A percentile compares a stretch with the other conserved stretches of the same genome.
phyloP scores from a whole-genome alignment of 1,140 invertebrate genomes.

The Diploscapter pachys region DNA sequence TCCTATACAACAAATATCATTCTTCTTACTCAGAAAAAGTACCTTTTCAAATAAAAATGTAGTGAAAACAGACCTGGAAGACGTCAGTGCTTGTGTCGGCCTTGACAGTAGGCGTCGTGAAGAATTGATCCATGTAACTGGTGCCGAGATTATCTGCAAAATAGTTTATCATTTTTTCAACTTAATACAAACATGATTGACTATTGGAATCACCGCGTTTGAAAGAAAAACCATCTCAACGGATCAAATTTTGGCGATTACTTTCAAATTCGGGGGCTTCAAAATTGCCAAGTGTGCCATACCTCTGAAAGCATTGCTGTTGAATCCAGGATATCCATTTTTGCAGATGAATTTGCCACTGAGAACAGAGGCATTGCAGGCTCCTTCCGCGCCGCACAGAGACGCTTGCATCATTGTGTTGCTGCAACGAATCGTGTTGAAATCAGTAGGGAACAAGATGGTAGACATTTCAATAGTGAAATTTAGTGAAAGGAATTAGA shows the following conservation, averaged over 20 bases:
- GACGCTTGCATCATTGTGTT: constrained; percentile 3
- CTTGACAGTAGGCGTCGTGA: constrained; percentile 33
- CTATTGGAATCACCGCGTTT: no score
- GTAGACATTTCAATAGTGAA: no score
- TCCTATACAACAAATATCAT: constrained; percentile 63
- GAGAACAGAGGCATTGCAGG: constrained; percentile 7
- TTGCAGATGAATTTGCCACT: constrained; percentile 34
- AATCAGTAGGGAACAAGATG: not conserved
- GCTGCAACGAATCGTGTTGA: constrained; percentile 4
- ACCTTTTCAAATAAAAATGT: constrained; percentile 78
- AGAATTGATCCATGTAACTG: constrained; percentile 39
- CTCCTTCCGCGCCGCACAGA: constrained; percentile 6
- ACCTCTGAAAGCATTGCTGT: constrained; percentile 45
- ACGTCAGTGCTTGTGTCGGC: constrained; percentile 44
- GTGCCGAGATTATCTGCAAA: constrained; percentile 50
- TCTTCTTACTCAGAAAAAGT: not conserved
- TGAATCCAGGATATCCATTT: constrained; percentile 55
- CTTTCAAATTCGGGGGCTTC: no score
- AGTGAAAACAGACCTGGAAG: constrained; percentile 77
- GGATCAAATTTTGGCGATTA: no score
- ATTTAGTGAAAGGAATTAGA: no score
- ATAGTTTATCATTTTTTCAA: constrained; percentile 1
- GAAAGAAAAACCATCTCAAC: no score
- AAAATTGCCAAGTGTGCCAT: constrained; percentile 4
- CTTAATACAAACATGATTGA: not conserved